Evolutionary conservation across 2,113 vertebrate genomes (phyloP).

Genomic region (Chrysemys picta): DNA sequence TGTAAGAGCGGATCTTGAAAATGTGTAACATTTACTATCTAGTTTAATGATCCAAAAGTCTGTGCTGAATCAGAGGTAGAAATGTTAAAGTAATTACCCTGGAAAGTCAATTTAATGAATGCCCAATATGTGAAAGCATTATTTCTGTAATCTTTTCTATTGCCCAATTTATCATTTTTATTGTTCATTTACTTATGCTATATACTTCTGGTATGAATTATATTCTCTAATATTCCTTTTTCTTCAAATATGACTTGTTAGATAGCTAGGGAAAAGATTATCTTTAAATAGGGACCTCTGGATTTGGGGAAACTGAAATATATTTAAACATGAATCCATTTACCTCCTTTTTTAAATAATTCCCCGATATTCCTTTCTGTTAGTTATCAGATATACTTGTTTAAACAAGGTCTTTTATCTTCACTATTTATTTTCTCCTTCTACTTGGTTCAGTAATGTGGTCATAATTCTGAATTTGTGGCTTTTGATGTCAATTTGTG

Average conservation of each 20-base stretch:
- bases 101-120: conserved; percentile 84
- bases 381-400: conserved; percentile 38
- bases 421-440: conserved; percentile 8
- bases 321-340: conserved; percentile 2
- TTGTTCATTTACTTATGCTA: conserved; percentile 83
- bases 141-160: conserved; percentile 84
- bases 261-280: conserved; percentile 44
- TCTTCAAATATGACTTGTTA: conserved; percentile 54
- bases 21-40: conserved; percentile 77
- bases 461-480: not conserved
- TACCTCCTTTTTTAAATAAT: conserved; percentile 27
- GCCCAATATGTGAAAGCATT: conserved; percentile 78
- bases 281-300: conserved; percentile 40
- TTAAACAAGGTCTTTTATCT: conserved; percentile 39
- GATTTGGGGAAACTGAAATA: conserved; percentile 30
- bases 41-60: conserved; percentile 76
- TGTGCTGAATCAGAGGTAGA: conserved; percentile 79
- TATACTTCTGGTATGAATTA: conserved; percentile 78
- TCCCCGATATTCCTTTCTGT: not conserved
- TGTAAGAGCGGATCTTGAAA: conserved; percentile 51
- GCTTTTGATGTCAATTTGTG: not conserved
- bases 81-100: conserved; percentile 83
- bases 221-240: conserved; percentile 57
- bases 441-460: not conserved
- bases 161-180: conserved; percentile 82